phyloP scores from a whole-genome alignment of 2,797 vertebrate species.

The Thripadectes ignobilis region DNA sequence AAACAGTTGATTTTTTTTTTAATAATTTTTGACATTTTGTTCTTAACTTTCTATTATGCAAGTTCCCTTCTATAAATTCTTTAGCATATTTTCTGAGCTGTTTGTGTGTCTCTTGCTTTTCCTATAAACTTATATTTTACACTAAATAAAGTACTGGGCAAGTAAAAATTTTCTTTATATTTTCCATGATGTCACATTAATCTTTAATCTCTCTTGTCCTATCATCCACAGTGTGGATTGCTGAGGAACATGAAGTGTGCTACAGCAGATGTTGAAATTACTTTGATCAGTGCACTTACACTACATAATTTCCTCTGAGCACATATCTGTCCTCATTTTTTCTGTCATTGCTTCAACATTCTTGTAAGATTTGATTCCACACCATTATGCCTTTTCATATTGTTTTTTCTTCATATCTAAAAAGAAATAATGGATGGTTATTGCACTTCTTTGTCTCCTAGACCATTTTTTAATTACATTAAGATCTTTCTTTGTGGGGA shows the following conservation, averaged over 20 bases:
- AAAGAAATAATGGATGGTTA: fast-evolving
- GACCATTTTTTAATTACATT: background rate
- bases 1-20: background rate
- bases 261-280: constrained; percentile 9
- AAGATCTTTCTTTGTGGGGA: background rate
- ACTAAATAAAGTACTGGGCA: background rate
- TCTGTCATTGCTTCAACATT: background rate
- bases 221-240: background rate
- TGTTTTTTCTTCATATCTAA: background rate
- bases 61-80: background rate
- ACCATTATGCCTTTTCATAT: background rate
- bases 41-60: background rate
- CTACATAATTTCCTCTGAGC: background rate
- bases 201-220: background rate
- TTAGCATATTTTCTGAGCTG: background rate
- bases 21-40: background rate
- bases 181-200: background rate
- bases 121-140: background rate
- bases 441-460: background rate
- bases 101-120: background rate
- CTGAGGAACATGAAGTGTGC: background rate
- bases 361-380: background rate
- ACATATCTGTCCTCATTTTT: background rate
- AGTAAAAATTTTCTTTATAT: background rate
- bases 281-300: background rate